Conservation (phyloP, 2,113 vertebrate species). For the Psephotus haematonotus region DNA sequence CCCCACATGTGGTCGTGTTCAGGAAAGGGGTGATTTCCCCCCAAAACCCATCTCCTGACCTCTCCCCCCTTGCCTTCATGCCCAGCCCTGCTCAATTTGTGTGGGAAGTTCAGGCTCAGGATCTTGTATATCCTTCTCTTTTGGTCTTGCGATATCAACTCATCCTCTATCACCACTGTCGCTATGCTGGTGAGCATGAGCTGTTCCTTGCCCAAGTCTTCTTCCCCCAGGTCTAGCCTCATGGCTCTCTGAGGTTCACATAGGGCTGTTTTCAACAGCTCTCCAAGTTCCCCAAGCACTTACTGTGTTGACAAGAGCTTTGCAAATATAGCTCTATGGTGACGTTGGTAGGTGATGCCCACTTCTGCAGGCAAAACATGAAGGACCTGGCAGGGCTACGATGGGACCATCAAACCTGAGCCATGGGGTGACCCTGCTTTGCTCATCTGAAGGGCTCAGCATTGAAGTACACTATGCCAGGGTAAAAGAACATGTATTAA, state of each 20-base stretch:
- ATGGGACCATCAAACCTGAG: background rate
- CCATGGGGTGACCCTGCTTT: background rate
- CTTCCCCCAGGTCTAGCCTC: accelerated
- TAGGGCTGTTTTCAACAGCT: background rate
- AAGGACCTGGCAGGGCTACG: background rate
- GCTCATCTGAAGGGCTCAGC: background rate
- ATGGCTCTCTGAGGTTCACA: background rate
- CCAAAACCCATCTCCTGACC: background rate
- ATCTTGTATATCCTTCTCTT: no score
- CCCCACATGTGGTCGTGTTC: accelerated
- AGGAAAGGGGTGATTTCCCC: background rate
- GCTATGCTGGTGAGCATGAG: accelerated
- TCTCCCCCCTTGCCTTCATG: accelerated
- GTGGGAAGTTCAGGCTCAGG: background rate
- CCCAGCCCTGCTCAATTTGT: background rate
- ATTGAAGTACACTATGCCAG: background rate
- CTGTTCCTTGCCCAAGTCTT: background rate
- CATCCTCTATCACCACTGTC: accelerated
- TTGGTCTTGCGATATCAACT: background rate
- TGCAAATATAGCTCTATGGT: accelerated
- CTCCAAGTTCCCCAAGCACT: background rate
- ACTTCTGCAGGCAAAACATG: background rate
- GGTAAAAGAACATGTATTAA: background rate
- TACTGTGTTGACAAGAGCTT: background rate
- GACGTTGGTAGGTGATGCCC: accelerated